These are phyloP conservation scores for Julus scandinavius DNA, from an alignment of 2,888 invertebrate species.

Conservation along the genomic window DNA sequence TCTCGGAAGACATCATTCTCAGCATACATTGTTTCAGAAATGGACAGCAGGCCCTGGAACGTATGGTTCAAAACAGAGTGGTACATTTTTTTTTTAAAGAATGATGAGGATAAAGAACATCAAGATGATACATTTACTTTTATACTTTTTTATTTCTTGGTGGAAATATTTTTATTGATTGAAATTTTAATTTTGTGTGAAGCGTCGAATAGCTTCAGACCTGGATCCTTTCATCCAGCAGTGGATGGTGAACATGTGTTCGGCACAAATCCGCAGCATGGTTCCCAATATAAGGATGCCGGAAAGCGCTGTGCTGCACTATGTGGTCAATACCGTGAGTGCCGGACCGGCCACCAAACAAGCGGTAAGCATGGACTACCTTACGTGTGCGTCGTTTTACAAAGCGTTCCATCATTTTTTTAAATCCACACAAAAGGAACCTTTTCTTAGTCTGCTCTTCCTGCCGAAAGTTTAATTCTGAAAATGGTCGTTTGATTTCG, in stretches of 20 bases:
- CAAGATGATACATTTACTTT: neutral
- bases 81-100: slow-evolving; percentile 63
- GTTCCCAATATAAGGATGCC: slow-evolving; percentile 58
- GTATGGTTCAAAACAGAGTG: slow-evolving; percentile 65
- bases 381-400: neutral
- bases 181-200: slow-evolving; percentile 56
- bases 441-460: too few relatives aligned
- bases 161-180: neutral
- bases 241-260: slow-evolving; percentile 63
- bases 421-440: too few relatives aligned
- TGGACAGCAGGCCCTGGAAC: slow-evolving; percentile 64
- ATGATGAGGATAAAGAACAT: neutral
- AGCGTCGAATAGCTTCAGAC: slow-evolving; percentile 65
- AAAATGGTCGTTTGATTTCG: neutral
- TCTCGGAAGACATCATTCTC: slow-evolving; percentile 65
- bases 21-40: slow-evolving; percentile 65
- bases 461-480: neutral
- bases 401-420: too few relatives aligned
- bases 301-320: slow-evolving; percentile 60
- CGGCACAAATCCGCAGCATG: slow-evolving; percentile 61
- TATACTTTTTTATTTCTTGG: too few relatives aligned
- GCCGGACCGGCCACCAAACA: neutral
- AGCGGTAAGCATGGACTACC: neutral
- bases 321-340: slow-evolving; percentile 58
- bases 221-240: slow-evolving; percentile 66